A percentile compares a stretch with the other conserved stretches of the same genome.
Evolutionary conservation across 2,797 vertebrate genomes (phyloP).

Genomic region (Notolepis coatsorum): DNA sequence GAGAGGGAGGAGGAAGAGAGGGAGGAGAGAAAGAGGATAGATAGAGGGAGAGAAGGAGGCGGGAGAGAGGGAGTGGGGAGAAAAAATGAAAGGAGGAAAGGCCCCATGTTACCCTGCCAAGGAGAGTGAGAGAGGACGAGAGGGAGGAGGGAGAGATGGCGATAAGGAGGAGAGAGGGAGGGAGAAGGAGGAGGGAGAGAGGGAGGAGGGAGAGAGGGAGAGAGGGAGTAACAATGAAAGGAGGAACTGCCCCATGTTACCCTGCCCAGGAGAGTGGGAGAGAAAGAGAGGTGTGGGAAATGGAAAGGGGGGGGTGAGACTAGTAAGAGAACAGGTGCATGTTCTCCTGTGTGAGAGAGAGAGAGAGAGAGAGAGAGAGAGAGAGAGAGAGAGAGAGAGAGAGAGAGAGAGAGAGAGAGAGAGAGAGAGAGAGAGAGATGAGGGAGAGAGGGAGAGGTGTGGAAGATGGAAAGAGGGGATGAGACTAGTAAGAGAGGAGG

Average conservation of each 20-base stretch:
- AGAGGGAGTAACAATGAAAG: neutral
- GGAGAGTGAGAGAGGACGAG: slow-evolving; percentile 1
- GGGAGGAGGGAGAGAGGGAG: slow-evolving; percentile 19
- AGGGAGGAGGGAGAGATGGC: too few relatives aligned
- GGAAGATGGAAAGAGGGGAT: neutral
- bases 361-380: slow-evolving; percentile 1
- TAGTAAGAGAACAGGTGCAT: too few relatives aligned
- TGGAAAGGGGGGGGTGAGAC: too few relatives aligned
- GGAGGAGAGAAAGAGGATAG: too few relatives aligned
- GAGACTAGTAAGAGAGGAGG: neutral
- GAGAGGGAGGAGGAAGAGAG: too few relatives aligned
- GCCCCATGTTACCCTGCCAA: too few relatives aligned
- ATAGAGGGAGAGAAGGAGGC: neutral
- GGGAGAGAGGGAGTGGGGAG: neutral
- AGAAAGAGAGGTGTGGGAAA: neutral
- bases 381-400: slow-evolving; percentile 25
- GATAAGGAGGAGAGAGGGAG: too few relatives aligned
- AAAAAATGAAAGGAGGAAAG: slow-evolving; percentile 5
- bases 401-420: neutral
- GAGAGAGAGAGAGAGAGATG: neutral
- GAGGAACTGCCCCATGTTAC: neutral
- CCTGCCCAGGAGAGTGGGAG: neutral
- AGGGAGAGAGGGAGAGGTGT: neutral
- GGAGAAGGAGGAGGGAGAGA: neutral
- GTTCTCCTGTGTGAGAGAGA: too few relatives aligned